Evolutionary conservation across 2,888 invertebrate species (phyloP).

Genomic region (Eugnorisma glareosa): DNA sequence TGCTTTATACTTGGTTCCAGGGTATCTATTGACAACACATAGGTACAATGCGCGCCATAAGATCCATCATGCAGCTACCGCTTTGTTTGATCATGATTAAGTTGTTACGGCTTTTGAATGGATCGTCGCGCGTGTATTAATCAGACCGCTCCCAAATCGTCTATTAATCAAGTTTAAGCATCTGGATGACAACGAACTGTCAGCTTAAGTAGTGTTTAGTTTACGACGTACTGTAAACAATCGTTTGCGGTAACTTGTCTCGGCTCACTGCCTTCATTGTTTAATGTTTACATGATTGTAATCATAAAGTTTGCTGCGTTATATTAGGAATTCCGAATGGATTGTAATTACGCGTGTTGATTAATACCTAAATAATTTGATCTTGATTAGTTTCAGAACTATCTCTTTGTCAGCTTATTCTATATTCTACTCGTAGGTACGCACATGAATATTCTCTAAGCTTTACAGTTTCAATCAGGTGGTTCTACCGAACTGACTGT

Average conservation of each 20-base stretch:
- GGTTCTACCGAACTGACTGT: not conserved
- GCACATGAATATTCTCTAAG: not conserved
- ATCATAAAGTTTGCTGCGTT: slow-evolving; percentile 70
- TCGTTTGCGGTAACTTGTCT: slow-evolving; percentile 83
- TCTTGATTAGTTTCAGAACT: slow-evolving; percentile 42
- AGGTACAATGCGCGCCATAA: slow-evolving; percentile 48
- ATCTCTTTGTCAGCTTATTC: not conserved
- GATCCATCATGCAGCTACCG: slow-evolving; percentile 77
- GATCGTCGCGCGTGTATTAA: slow-evolving; percentile 83
- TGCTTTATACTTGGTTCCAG: not conserved
- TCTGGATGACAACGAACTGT: slow-evolving; percentile 89
- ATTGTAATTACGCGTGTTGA: slow-evolving; percentile 44
- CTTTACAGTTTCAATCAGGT: not conserved
- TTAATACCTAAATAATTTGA: slow-evolving; percentile 45
- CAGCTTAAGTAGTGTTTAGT: slow-evolving; percentile 89
- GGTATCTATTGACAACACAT: slow-evolving; percentile 35
- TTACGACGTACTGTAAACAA: slow-evolving; percentile 85
- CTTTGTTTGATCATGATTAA: slow-evolving; percentile 85
- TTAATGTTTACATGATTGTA: slow-evolving; percentile 82
- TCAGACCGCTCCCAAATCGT: slow-evolving; percentile 85
- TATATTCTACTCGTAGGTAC: not conserved
- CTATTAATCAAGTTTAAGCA: slow-evolving; percentile 90
- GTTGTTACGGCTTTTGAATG: slow-evolving; percentile 80
- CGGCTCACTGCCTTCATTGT: slow-evolving; percentile 82
- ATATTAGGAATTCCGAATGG: slow-evolving; percentile 48